These are phyloP conservation scores for Elachura formosa DNA, from an alignment of 2,113 vertebrate genomes.

Conservation along the genomic window DNA sequence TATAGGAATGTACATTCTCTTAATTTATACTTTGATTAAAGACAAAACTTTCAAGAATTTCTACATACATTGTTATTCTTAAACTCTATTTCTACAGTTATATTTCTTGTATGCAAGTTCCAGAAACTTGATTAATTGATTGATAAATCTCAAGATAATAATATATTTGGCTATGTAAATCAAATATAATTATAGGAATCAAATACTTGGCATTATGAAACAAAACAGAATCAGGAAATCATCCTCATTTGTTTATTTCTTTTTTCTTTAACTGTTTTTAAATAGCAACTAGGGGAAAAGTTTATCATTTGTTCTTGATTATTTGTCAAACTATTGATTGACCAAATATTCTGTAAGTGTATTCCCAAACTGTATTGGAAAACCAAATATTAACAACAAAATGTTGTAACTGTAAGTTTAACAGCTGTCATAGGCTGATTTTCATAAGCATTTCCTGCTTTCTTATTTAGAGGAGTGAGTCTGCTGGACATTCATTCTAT, in stretches of 20 bases:
- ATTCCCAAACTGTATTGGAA: background rate
- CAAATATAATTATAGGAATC: background rate
- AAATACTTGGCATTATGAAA: background rate
- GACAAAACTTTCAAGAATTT: background rate
- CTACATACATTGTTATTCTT: background rate
- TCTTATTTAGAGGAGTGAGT: background rate
- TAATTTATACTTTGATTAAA: background rate
- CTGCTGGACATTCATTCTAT: background rate
- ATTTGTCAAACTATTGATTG: background rate
- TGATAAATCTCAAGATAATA: background rate
- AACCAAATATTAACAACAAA: background rate
- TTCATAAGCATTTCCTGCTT: background rate
- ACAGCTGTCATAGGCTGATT: background rate
- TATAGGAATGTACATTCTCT: background rate
- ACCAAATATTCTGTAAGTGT: background rate
- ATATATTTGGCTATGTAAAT: background rate
- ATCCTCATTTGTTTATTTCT: background rate
- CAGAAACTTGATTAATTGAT: background rate
- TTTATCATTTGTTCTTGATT: background rate
- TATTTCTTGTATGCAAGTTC: background rate
- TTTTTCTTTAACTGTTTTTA: background rate
- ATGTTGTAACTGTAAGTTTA: background rate
- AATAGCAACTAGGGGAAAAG: background rate
- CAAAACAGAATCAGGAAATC: background rate
- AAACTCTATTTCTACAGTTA: background rate